Base-by-base conservation (phyloP, 1,140 invertebrate species). In the Drosophila sp. region DNA sequence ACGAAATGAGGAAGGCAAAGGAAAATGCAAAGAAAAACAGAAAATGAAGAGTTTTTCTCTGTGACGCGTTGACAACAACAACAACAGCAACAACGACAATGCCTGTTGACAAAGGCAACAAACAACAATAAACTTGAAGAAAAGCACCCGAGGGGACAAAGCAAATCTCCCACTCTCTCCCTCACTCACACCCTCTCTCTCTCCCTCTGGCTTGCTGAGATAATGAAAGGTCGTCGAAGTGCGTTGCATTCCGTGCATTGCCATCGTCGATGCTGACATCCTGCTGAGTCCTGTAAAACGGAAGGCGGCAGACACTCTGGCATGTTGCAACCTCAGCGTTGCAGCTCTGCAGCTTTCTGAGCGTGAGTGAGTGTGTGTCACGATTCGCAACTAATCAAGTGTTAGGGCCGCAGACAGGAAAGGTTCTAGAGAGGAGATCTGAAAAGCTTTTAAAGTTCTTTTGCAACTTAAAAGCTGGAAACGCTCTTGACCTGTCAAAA, bases 181-280 rank as follows among this genome's bases (percentile, higher is more conserved):
- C 25, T 32, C 7, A 13, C 57, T 40, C 29, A 2, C 36, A 21
- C 18, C 21, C 21, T 38, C 36, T 43, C 41, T 8, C 41, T 43
- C 7, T 43, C 8, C 7, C 14, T 43, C 41, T 16, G 14, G 7
- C 41, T 18, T 7, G 50, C 45, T 50, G 36, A 80, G 83, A 87
- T 87, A 87, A 89, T 89, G 76, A 89, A 87, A 87, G 83, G 79
- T 89, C 83, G 83, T 83, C 83, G 69, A 87, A 89, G 84, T 87
- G 81, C 82, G 83, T 84, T 67, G 78, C 76, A 72, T 72, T 62
- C 78, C 59, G 57, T 40, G 51, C 59, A 76, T 64, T 57, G 63
- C 53, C 50, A 65, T 63, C 56, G 67, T 50, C 66, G 67, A 71
- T 77, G 74, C 56, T 71, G 72, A 70, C 69, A 75, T 79, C 41